Evolutionary conservation across 2,888 invertebrate genomes (phyloP).

Genomic region (Dilophus febrilis): DNA sequence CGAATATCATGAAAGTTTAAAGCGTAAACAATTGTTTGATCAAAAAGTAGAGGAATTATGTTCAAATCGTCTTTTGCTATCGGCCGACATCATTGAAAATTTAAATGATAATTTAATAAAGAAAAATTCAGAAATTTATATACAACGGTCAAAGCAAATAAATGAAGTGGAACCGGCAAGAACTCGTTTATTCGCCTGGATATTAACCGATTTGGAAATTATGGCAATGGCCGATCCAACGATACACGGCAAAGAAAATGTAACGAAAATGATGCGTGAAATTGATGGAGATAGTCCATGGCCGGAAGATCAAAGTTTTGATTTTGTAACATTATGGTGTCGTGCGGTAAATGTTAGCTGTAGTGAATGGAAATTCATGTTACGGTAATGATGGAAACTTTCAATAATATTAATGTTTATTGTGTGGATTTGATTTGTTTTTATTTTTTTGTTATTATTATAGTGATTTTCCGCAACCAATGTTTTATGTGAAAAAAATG

Average conservation of each 20-base stretch:
- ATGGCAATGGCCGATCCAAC: slow-evolving; percentile 73
- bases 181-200: slow-evolving; percentile 73
- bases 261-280: slow-evolving; percentile 51
- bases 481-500: slow-evolving; percentile 67
- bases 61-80: slow-evolving; percentile 65
- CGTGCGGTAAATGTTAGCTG: slow-evolving; percentile 68
- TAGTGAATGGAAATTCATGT: slow-evolving; percentile 69
- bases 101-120: slow-evolving; percentile 71
- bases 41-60: slow-evolving; percentile 70
- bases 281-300: slow-evolving; percentile 83
- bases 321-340: slow-evolving; percentile 88
- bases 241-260: slow-evolving; percentile 65
- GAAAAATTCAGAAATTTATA: slow-evolving; percentile 90
- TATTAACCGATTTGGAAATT: slow-evolving; percentile 45
- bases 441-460: slow-evolving; percentile 1
- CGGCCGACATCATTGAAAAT: slow-evolving; percentile 76
- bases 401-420: neutral
- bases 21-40: slow-evolving; percentile 74
- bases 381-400: slow-evolving; percentile 29
- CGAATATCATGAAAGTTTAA: slow-evolving; percentile 85
- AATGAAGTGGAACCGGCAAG: slow-evolving; percentile 41
- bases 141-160: slow-evolving; percentile 63
- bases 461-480: slow-evolving; percentile 87
- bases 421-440: neutral
- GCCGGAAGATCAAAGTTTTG: slow-evolving; percentile 77